Evolutionary conservation across 2,797 vertebrate species (phyloP).

Genomic region (Hemitrygon akajei): DNA sequence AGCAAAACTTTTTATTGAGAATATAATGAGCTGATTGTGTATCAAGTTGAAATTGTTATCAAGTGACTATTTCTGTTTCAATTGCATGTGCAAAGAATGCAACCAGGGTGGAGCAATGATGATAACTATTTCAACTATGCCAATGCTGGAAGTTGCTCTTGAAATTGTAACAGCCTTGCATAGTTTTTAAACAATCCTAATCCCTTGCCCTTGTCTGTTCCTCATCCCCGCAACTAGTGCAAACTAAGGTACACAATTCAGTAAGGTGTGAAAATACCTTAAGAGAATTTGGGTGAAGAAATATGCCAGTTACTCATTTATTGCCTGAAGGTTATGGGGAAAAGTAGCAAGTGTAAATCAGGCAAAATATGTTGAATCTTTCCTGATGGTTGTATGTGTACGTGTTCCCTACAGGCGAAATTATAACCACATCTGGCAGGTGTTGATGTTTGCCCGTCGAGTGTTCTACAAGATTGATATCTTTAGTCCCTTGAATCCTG

Average conservation of each 20-base stretch:
- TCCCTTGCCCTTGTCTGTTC: neutral
- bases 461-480: conserved; percentile 98
- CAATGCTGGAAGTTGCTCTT: no score
- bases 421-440: conserved; percentile 98
- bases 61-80: no score
- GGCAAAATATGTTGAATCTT: neutral
- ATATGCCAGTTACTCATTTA: neutral
- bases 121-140: no score
- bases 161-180: no score
- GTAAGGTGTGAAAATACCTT: neutral
- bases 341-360: neutral
- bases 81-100: no score
- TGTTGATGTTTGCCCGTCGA: conserved; percentile 89
- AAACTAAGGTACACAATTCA: neutral
- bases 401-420: conserved; percentile 69
- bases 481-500: conserved; percentile 80
- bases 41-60: no score
- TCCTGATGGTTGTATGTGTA: neutral
- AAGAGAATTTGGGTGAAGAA: neutral
- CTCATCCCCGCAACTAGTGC: no score
- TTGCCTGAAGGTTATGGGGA: neutral
- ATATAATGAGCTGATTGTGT: no score
- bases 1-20: no score
- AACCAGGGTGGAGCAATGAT: no score
- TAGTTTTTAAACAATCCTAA: no score